Evolutionary conservation across 2,888 invertebrate genomes (phyloP).

Genomic region (Limnephilus rhombicus): DNA sequence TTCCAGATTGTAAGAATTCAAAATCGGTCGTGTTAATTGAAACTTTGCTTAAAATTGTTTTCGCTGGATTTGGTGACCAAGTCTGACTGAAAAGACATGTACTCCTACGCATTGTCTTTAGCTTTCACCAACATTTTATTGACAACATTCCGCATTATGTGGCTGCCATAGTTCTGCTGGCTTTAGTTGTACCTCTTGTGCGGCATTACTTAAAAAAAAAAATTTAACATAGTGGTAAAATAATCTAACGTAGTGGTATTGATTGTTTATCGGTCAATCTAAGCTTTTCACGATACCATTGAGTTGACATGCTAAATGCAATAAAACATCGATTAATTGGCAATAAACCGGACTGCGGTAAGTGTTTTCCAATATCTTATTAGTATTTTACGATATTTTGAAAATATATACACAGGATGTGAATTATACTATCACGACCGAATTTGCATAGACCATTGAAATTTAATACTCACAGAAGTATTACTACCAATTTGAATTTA

Average conservation of each 20-base stretch:
- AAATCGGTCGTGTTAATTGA: too few species aligned
- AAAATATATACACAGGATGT: conserved; percentile 5
- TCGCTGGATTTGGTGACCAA: too few species aligned
- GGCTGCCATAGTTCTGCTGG: not conserved
- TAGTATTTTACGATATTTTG: conserved; percentile 18
- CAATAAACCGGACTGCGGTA: not conserved
- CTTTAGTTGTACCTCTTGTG: not conserved
- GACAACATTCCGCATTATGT: not conserved
- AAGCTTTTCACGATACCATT: not conserved
- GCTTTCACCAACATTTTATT: not conserved
- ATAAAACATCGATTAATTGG: not conserved
- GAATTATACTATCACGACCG: conserved; percentile 20
- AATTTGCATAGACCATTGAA: conserved; percentile 21
- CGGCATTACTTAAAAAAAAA: not conserved
- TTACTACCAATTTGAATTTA: not conserved
- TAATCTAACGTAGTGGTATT: not conserved
- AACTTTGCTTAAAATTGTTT: too few species aligned
- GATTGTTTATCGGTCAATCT: not conserved
- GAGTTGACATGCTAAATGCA: not conserved
- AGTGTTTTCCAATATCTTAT: conserved; percentile 31
- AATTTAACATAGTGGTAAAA: not conserved
- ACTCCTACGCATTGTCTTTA: not conserved
- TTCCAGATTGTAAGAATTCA: too few species aligned
- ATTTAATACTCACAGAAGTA: not conserved
- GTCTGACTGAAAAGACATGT: too few species aligned